Conservation (phyloP, 2,797 vertebrate species). For the Anguilla marmorata region DNA sequence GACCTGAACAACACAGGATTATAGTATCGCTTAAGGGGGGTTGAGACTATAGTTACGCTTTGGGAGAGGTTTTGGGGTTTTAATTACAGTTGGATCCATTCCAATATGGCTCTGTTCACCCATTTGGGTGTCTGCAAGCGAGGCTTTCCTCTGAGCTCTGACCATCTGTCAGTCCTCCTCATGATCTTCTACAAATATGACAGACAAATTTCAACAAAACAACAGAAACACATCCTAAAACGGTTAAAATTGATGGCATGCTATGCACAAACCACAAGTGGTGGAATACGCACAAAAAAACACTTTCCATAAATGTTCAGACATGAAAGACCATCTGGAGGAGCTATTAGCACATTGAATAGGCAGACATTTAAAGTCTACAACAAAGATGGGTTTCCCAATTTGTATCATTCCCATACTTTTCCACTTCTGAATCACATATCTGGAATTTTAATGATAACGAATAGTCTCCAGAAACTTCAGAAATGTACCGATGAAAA, state of each 20-base stretch:
- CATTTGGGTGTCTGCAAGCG: constrained; percentile 32
- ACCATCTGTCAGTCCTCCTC: constrained; percentile 19
- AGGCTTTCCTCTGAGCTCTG: background rate
- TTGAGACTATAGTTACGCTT: constrained; percentile 28
- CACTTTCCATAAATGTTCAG: background rate
- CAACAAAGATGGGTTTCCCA: background rate
- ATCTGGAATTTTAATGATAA: background rate
- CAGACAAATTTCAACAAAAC: background rate
- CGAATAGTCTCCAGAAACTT: background rate
- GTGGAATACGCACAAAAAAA: background rate
- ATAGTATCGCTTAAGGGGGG: constrained; percentile 5
- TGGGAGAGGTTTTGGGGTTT: constrained; percentile 23
- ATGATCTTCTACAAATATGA: constrained; percentile 1
- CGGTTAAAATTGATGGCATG: background rate
- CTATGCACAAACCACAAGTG: background rate
- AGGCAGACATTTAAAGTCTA: background rate
- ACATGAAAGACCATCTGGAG: background rate
- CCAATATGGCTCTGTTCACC: constrained; percentile 29
- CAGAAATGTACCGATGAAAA: background rate
- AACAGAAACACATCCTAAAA: background rate
- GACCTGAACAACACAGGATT: constrained; percentile 25
- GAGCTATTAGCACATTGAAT: background rate
- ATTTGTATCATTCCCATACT: background rate
- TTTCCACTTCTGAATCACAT: background rate
- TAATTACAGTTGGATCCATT: constrained; percentile 29